Percentiles rank a stretch among this genome's conserved stretches.
Evolutionary conservation across 2,113 vertebrate species (phyloP).

Genomic region (Nycticryphes semicollaris): DNA sequence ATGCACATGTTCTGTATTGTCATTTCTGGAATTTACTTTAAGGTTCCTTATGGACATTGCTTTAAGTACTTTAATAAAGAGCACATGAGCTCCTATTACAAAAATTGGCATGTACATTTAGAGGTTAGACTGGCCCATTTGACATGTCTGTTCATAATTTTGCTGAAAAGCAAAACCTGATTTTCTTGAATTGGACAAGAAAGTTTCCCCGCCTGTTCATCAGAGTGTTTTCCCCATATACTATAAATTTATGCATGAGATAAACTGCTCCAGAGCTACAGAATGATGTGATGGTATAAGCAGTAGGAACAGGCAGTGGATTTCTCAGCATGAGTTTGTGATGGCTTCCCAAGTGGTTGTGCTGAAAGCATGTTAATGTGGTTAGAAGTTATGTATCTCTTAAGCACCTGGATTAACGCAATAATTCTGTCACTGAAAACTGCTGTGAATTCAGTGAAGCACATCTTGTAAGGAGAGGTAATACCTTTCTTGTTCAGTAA

Average conservation of each 20-base stretch:
- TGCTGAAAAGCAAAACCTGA: background rate
- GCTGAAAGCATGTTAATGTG: background rate
- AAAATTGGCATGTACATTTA: background rate
- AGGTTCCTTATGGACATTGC: background rate
- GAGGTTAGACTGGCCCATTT: background rate
- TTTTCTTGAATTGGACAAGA: background rate
- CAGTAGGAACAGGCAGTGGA: background rate
- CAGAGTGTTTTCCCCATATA: background rate
- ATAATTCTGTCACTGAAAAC: background rate
- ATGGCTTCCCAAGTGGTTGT: background rate
- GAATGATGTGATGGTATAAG: background rate
- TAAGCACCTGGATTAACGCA: background rate
- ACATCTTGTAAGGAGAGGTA: background rate
- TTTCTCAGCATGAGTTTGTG: background rate
- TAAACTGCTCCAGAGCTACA: background rate
- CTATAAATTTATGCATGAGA: background rate
- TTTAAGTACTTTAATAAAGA: background rate
- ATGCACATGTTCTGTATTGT: background rate
- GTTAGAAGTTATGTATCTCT: background rate
- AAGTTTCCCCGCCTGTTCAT: background rate
- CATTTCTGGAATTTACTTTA: background rate
- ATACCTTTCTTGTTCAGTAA: background rate
- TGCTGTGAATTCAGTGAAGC: background rate
- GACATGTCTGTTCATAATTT: background rate
- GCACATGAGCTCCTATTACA: background rate